A percentile compares a stretch with the other conserved stretches of the same genome.
Evolutionary conservation across 92 coral and sea anemone species (phyloP).

Genomic region (Phenganax marumi): DNA sequence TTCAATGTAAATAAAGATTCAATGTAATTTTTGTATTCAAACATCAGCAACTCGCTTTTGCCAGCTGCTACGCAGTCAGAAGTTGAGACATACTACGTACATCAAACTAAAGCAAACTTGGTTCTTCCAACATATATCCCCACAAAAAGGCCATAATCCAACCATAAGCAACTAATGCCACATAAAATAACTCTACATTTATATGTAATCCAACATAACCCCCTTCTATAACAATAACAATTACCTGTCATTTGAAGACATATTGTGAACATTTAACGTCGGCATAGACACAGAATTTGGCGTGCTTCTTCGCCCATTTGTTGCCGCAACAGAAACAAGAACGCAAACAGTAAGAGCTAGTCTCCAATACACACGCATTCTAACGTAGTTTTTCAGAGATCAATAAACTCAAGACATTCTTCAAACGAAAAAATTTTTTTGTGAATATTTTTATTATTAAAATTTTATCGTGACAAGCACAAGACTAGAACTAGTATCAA

Average conservation of each 20-base stretch:
- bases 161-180: not conserved
- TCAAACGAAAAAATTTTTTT: not conserved
- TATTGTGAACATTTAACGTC: not conserved
- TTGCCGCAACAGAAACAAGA: not conserved
- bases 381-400: not conserved
- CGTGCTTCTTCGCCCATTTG: not conserved
- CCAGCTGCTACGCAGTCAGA: too few species aligned
- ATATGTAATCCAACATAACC: not conserved
- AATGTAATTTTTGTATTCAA: too few species aligned
- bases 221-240: not conserved
- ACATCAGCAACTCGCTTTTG: too few species aligned
- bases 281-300: not conserved
- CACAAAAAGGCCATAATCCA: not conserved
- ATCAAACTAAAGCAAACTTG: too few species aligned
- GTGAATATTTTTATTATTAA: not conserved
- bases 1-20: too few species aligned
- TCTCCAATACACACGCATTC: constrained; percentile 17
- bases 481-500: not conserved
- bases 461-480: not conserved
- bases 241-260: constrained; percentile 22
- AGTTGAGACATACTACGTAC: too few species aligned
- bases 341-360: not conserved
- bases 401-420: constrained; percentile 6
- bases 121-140: not conserved
- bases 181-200: not conserved